Base-by-base conservation (phyloP, 1,140 invertebrate species). In the Zaprionus tsacasi region DNA sequence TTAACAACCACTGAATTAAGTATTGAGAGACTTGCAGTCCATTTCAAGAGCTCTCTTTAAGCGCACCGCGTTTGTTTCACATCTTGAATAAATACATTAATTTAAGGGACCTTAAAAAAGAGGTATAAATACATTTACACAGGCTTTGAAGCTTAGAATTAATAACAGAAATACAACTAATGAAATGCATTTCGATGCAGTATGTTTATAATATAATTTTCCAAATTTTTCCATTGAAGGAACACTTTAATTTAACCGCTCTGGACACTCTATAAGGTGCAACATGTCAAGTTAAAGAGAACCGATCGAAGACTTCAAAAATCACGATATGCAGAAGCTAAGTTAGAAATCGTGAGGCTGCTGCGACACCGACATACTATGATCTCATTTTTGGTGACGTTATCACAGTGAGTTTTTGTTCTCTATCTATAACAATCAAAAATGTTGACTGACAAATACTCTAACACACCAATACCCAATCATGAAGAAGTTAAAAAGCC, bases 1-100 rank as follows among this genome's bases (percentile, higher is more conserved):
- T 25, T 50, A 45, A 13, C 30, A n/a, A 61, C 13, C 38, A 48
- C 21, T 55, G 21, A 15, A 33, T 33, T 15, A 5, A 71, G 50
- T 50, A 60, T 17, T 48, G 43, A 69, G 33, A 43, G 15, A 8
- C 48, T 10, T 30, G 10, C 66, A 70, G 52, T 74, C 50, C 15
- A 33, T 50, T 33, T 13, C 13, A 38, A 7, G 15, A 33, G n/a
- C 35, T 61, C 66, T 33, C 5, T 50, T 12, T 10, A 40, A 13
- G 10, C 58, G n/a, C 35, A 15, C 10, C 40, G 21, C 4, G 3
- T 30, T 25, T 6, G 15, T 1, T 48, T 21, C 10, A 11, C 15
- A 21, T 48, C 45, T 54, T 21, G 21, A 6, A 10, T 15, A n/a
- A 21, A 27, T 15, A n/a, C 25, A 13, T 25, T n/a, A n/a, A n/a